These are phyloP conservation scores for Limnephilus marmoratus DNA, from an alignment of 2,888 invertebrate genomes.

Conservation along the genomic window DNA sequence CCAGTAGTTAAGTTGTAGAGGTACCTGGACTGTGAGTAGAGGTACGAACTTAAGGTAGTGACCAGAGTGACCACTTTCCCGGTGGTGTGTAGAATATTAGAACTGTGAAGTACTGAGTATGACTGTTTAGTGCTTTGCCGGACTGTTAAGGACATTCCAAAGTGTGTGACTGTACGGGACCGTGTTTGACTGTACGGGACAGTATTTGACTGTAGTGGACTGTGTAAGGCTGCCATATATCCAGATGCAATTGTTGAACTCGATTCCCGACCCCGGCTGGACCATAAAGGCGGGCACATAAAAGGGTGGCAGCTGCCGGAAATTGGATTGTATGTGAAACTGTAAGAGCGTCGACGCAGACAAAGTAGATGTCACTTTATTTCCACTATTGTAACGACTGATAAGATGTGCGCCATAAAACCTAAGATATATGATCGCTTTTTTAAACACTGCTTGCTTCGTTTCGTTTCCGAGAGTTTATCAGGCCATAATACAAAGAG, in stretches of 20 bases:
- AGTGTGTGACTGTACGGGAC: background rate
- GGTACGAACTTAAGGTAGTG: background rate
- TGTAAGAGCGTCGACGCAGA: slow-evolving; percentile 35
- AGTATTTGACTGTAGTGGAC: background rate
- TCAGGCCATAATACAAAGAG: background rate
- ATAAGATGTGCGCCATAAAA: slow-evolving; percentile 45
- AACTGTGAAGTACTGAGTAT: background rate
- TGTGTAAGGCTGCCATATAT: slow-evolving; percentile 9
- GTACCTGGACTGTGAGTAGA: background rate
- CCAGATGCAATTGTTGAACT: slow-evolving; percentile 42
- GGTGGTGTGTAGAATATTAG: background rate
- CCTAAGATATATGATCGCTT: slow-evolving; percentile 20
- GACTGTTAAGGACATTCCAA: background rate
- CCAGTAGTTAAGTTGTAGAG: background rate
- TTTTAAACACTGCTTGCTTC: slow-evolving; percentile 10
- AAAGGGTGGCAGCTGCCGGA: slow-evolving; percentile 57
- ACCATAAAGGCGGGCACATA: slow-evolving; percentile 44
- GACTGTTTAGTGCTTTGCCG: background rate
- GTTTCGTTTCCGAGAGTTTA: background rate
- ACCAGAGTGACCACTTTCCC: slow-evolving; percentile 24
- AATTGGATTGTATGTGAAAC: slow-evolving; percentile 52
- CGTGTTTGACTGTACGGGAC: background rate
- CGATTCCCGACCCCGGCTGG: slow-evolving; percentile 34
- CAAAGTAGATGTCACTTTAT: slow-evolving; percentile 54
- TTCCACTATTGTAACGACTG: slow-evolving; percentile 52